Evolutionary conservation across 2,888 invertebrate genomes (phyloP).

Genomic region (Pomacea canaliculata): DNA sequence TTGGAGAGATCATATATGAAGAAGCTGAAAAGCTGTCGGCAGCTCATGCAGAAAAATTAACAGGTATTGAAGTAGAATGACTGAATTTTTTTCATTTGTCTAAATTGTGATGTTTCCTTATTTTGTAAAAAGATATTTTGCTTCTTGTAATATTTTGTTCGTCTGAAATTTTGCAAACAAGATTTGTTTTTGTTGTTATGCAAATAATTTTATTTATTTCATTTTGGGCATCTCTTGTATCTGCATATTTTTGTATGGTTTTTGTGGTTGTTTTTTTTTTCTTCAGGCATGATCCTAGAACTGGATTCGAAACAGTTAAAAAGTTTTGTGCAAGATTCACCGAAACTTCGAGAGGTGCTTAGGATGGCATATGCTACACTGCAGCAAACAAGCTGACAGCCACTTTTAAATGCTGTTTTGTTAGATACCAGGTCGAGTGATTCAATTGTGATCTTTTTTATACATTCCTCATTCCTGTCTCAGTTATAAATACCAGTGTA

Average conservation of each 20-base stretch:
- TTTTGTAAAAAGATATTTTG: too few species aligned
- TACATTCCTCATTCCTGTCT: too few species aligned
- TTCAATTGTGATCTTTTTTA: too few species aligned
- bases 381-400: neutral
- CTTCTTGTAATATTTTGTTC: too few species aligned
- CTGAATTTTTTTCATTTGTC: too few species aligned
- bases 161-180: too few species aligned
- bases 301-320: slow-evolving; percentile 1
- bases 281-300: slow-evolving; percentile 21
- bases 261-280: neutral
- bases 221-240: too few species aligned
- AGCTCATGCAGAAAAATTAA: slow-evolving; percentile 8
- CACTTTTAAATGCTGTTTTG: neutral
- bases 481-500: too few species aligned
- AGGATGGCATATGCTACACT: slow-evolving; percentile 4
- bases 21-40: slow-evolving; percentile 14
- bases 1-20: slow-evolving; percentile 14
- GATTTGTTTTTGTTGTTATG: too few species aligned
- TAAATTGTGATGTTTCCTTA: too few species aligned
- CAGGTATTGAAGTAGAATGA: slow-evolving; percentile 1
- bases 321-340: slow-evolving; percentile 2
- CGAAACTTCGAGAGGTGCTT: slow-evolving; percentile 6
- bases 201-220: too few species aligned
- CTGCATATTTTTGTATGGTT: neutral
- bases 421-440: too few species aligned